These are phyloP conservation scores for Archocentrus centrarchus DNA, from an alignment of 2,113 vertebrate species.

Conservation along the genomic window DNA sequence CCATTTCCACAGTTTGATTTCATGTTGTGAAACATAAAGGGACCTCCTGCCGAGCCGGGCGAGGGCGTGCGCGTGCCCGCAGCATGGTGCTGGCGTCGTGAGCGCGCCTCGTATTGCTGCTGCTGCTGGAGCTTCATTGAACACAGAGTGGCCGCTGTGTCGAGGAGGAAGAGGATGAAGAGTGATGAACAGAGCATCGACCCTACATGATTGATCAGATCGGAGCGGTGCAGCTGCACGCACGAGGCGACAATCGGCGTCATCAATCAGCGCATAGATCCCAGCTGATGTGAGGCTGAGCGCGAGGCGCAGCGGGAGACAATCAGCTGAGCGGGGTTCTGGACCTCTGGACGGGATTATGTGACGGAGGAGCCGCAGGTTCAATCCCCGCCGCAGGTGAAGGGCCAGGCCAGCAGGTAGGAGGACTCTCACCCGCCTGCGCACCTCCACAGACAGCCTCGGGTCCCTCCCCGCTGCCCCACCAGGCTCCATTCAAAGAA, in stretches of 20 bases:
- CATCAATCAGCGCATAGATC: conserved; percentile 14
- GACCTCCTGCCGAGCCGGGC: neutral
- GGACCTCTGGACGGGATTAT: neutral
- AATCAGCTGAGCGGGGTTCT: conserved; percentile 14
- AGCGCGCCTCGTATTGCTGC: conserved; percentile 43
- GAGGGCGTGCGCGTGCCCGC: conserved; percentile 35
- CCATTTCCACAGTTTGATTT: neutral
- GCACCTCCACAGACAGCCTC: neutral
- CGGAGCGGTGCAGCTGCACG: neutral
- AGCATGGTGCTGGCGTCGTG: conserved; percentile 10
- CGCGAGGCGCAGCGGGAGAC: conserved; percentile 12
- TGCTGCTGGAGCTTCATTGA: conserved; percentile 44
- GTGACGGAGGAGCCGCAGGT: conserved; percentile 14
- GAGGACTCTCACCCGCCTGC: neutral
- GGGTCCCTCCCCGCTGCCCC: neutral
- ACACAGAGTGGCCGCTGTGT: neutral
- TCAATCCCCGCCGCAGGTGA: neutral
- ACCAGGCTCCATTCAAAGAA: neutral
- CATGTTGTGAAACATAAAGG: accelerated
- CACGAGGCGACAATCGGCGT: neutral
- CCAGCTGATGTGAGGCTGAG: conserved; percentile 23
- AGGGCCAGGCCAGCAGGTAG: conserved; percentile 17
- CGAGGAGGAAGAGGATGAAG: conserved; percentile 43
- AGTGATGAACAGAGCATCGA: conserved; percentile 28
- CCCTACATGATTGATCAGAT: conserved; percentile 39